These are phyloP conservation scores for Oryzias woworae DNA, from an alignment of 2,113 vertebrate genomes.

Conservation along the genomic window DNA sequence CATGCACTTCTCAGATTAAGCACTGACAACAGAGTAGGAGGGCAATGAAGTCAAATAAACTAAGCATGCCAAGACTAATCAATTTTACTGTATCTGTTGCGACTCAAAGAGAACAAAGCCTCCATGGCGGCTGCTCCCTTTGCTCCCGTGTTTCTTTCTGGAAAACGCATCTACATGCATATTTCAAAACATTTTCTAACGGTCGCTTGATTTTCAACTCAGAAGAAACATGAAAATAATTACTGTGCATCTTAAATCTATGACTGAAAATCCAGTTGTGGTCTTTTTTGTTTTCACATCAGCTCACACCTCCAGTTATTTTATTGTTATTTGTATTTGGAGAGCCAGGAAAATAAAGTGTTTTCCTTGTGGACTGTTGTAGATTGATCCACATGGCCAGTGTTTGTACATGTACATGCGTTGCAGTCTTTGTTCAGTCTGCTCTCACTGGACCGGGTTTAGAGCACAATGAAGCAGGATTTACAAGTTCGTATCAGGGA, in stretches of 20 bases:
- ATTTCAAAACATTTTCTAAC: constrained; percentile 8
- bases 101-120: constrained; percentile 61
- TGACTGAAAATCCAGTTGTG: constrained; percentile 36
- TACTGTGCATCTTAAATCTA: constrained; percentile 12
- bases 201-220: constrained; percentile 18
- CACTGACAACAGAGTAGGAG: constrained; percentile 60
- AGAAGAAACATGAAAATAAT: constrained; percentile 19
- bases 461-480: constrained; percentile 58
- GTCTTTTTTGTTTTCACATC: constrained; percentile 17
- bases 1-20: constrained; percentile 56
- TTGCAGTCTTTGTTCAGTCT: constrained; percentile 57
- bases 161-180: constrained; percentile 12
- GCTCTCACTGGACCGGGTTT: constrained; percentile 54
- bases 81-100: constrained; percentile 66
- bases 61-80: constrained; percentile 71
- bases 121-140: constrained; percentile 46
- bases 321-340: constrained; percentile 36
- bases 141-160: constrained; percentile 29
- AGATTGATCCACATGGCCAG: constrained; percentile 63
- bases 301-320: constrained; percentile 18
- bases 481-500: constrained; percentile 37
- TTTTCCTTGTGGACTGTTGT: constrained; percentile 51
- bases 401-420: constrained; percentile 62
- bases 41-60: constrained; percentile 74
- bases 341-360: constrained; percentile 57